Conservation (phyloP, 2,113 vertebrate genomes). For the Paedocypris sp. region DNA sequence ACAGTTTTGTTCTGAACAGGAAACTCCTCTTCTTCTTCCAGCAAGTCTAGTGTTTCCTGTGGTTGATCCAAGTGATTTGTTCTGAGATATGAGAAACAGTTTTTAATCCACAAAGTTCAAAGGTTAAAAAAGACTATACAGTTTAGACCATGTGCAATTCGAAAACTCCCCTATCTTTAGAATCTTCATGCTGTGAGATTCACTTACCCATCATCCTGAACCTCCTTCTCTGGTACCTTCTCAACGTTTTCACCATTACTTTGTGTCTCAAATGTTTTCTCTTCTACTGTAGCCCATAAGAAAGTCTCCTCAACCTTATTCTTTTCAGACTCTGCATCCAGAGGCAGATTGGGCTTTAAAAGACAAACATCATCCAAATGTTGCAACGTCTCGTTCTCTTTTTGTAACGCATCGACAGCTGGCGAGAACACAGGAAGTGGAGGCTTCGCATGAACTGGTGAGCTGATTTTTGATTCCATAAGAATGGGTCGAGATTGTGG, state of each 20-base stretch:
- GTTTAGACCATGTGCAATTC: too few species aligned
- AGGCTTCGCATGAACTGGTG: neutral
- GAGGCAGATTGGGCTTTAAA: neutral
- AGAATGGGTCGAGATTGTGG: neutral
- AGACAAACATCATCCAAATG: constrained; percentile 3
- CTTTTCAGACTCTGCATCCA: neutral
- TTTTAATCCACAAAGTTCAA: too few species aligned
- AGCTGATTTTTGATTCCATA: neutral
- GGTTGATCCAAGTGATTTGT: too few species aligned
- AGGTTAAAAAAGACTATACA: too few species aligned
- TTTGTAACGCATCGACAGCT: neutral
- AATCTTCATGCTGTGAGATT: constrained; percentile 6
- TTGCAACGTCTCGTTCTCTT: neutral
- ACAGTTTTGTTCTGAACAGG: too few species aligned
- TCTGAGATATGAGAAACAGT: too few species aligned
- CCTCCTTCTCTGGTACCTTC: neutral
- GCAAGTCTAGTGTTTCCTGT: too few species aligned
- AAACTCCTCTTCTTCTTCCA: too few species aligned
- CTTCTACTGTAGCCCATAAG: constrained; percentile 33
- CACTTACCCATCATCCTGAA: constrained; percentile 28
- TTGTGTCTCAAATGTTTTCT: constrained; percentile 1
- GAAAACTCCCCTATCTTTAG: too few species aligned
- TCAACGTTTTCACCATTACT: neutral
- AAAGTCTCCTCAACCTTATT: constrained; percentile 18
- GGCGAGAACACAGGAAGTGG: constrained; percentile 9